phyloP scores from a whole-genome alignment of 2,888 invertebrate species.

The Caenorhabditis drosophilae region DNA sequence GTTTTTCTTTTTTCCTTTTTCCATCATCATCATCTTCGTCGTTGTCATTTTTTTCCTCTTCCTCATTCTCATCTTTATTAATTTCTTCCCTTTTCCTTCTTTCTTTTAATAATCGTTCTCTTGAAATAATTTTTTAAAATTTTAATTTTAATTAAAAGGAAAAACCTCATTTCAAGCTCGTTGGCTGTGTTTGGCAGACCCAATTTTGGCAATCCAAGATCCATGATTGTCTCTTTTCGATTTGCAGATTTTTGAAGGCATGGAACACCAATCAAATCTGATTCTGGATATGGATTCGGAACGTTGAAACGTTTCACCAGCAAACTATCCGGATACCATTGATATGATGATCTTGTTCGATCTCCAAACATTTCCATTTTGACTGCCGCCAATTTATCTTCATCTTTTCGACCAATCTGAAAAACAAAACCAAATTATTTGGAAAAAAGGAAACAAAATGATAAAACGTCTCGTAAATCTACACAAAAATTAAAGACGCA shows the following conservation, averaged over 20 bases:
- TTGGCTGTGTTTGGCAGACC: constrained; percentile 51
- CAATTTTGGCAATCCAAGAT: constrained; percentile 32
- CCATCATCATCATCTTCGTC: constrained; percentile 11
- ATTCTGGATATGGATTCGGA: constrained; percentile 81
- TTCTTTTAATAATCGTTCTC: constrained; percentile 5
- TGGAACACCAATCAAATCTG: constrained; percentile 57
- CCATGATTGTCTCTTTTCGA: constrained; percentile 21
- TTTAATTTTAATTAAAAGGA: neutral
- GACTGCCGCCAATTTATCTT: constrained; percentile 78
- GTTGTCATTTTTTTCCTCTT: constrained; percentile 11
- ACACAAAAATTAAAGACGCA: too few relatives aligned
- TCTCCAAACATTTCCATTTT: constrained; percentile 80
- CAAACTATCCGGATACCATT: constrained; percentile 72
- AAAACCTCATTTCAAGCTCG: constrained; percentile 33
- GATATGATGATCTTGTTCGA: constrained; percentile 75
- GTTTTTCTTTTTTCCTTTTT: too few relatives aligned
- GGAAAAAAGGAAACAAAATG: too few relatives aligned
- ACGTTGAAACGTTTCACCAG: constrained; percentile 92
- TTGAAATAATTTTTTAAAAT: neutral
- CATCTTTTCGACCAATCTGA: constrained; percentile 59
- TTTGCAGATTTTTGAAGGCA: constrained; percentile 34
- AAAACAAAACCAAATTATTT: too few relatives aligned
- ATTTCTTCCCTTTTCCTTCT: constrained; percentile 8
- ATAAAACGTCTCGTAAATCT: too few relatives aligned
- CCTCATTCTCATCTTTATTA: constrained; percentile 7